These are phyloP conservation scores for Siniperca obscura DNA, from an alignment of 2,797 vertebrate genomes.

Conservation along the genomic window DNA sequence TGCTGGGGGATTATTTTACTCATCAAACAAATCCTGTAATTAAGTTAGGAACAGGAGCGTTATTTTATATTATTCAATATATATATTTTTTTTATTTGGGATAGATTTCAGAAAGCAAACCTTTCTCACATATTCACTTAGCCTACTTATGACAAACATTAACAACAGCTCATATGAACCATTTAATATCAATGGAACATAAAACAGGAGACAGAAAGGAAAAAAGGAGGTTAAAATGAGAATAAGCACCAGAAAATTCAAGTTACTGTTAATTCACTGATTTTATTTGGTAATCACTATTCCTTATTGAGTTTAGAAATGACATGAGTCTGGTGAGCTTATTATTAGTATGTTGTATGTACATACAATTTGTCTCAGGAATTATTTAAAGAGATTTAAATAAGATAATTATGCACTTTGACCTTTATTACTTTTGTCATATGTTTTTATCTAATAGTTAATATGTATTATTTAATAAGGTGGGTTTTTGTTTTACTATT, in stretches of 20 bases:
- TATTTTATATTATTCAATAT: no score
- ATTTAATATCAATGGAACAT: not conserved
- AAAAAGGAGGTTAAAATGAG: no score
- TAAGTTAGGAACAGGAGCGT: not conserved
- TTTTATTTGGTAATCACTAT: not conserved
- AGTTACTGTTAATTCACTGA: not conserved
- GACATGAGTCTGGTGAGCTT: not conserved
- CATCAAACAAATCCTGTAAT: not conserved
- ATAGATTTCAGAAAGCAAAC: not conserved
- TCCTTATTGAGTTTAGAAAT: not conserved
- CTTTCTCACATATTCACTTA: not conserved
- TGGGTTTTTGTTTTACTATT: not conserved
- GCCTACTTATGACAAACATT: not conserved
- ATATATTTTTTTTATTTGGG: no score
- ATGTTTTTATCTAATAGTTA: not conserved
- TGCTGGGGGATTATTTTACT: no score
- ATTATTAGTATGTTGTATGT: not conserved
- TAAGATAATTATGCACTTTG: not conserved
- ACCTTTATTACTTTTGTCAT: not conserved
- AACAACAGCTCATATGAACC: no score
- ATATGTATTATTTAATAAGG: not conserved
- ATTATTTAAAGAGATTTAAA: not conserved
- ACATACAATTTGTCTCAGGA: not conserved
- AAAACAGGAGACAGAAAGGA: not conserved
- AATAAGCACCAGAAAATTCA: not conserved